Evolutionary conservation across 2,113 vertebrate species (phyloP).

Genomic region (Aplodontia rufa): DNA sequence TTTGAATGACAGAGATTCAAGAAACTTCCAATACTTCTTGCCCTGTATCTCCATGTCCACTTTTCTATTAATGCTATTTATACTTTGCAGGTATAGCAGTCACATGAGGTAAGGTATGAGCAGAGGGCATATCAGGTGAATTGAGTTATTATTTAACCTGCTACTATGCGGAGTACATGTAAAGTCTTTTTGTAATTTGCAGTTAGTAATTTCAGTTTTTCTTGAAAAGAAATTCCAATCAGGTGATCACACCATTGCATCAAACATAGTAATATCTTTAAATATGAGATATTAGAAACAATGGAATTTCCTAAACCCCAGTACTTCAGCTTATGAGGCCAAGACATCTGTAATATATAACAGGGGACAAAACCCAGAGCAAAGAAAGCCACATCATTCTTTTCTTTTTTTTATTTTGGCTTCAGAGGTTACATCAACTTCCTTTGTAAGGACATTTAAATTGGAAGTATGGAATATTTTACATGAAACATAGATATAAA

Average conservation of each 20-base stretch:
- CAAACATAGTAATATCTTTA: conserved; percentile 78
- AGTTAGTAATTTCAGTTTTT: conserved; percentile 67
- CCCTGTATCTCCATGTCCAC: not conserved
- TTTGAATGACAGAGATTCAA: not conserved
- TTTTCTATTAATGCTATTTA: conserved; percentile 15
- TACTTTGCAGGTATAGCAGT: not conserved
- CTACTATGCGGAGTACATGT: conserved; percentile 69
- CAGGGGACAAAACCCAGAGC: conserved; percentile 59
- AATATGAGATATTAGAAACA: conserved; percentile 81
- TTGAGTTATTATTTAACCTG: conserved; percentile 70
- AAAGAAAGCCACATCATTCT: conserved; percentile 53
- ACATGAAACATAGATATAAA: conserved; percentile 66
- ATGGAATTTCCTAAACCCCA: conserved; percentile 91
- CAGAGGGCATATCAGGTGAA: not conserved
- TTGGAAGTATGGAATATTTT: conserved; percentile 71
- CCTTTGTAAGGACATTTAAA: conserved; percentile 63
- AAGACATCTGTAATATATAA: conserved; percentile 79
- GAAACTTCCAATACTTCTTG: not conserved
- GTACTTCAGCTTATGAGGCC: conserved; percentile 88
- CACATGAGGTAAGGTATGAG: not conserved
- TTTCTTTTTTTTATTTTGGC: conserved; percentile 68
- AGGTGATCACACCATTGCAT: conserved; percentile 60
- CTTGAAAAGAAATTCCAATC: conserved; percentile 80
- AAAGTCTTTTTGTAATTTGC: conserved; percentile 70
- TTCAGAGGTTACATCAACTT: conserved; percentile 67